A percentile compares a stretch with the other conserved stretches of the same genome.
phyloP scores from a whole-genome alignment of 2,113 vertebrate species.

The Protobothrops flavoviridis region DNA sequence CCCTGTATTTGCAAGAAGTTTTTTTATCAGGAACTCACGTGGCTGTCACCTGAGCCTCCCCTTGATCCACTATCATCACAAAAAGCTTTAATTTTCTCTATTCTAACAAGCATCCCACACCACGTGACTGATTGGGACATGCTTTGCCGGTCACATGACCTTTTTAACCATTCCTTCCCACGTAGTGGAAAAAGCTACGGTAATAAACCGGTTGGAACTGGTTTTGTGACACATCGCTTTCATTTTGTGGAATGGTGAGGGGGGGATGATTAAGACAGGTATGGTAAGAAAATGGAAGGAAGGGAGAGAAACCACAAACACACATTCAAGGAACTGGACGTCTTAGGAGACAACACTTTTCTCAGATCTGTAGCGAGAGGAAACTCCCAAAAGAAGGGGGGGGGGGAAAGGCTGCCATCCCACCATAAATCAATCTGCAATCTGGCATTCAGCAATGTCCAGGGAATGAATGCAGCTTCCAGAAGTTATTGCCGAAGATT shows the following conservation, averaged over 20 bases:
- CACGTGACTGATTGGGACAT: constrained; percentile 79
- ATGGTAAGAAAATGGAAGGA: constrained; percentile 78
- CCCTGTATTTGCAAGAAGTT: background rate
- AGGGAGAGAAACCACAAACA: background rate
- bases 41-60: background rate
- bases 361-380: background rate
- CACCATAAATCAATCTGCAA: background rate
- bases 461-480: background rate
- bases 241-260: constrained; percentile 82
- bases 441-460: background rate
- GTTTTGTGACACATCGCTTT: constrained; percentile 84
- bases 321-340: background rate
- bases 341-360: background rate
- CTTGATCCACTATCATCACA: constrained; percentile 35
- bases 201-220: constrained; percentile 85
- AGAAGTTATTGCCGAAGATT: background rate
- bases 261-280: constrained; percentile 10
- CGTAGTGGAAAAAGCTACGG: constrained; percentile 81
- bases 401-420: background rate
- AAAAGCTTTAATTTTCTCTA: constrained; percentile 73
- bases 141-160: constrained; percentile 81
- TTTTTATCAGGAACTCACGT: background rate
- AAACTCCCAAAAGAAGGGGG: background rate
- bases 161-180: constrained; percentile 76
- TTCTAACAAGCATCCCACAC: constrained; percentile 70